Conservation (phyloP, 2,113 vertebrate species). For the Calidris pugnax region DNA sequence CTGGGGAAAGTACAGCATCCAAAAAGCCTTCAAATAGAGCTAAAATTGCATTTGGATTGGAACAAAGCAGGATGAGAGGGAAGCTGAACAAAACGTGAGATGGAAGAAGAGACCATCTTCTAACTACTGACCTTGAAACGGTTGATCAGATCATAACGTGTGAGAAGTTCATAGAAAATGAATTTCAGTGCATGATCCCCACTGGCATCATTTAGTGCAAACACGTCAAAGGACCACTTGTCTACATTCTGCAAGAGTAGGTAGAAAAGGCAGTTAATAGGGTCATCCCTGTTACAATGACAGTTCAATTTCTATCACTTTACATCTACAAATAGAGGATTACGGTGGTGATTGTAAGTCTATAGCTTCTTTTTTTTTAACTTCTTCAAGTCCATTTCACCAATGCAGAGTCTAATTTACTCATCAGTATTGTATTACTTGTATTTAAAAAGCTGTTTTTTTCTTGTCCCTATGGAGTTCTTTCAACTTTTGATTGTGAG, state of each 20-base stretch:
- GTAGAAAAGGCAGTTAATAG: neutral
- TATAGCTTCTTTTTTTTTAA: neutral
- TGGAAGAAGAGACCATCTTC: neutral
- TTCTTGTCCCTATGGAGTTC: neutral
- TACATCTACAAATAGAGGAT: neutral
- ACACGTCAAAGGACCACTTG: conserved; percentile 96
- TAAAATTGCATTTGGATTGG: neutral
- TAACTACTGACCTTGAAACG: conserved; percentile 90
- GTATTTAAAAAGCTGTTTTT: neutral
- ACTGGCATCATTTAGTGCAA: conserved; percentile 93
- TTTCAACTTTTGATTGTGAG: neutral
- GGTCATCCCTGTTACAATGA: neutral
- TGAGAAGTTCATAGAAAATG: conserved; percentile 98
- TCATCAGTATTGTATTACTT: neutral
- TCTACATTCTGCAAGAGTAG: conserved; percentile 85
- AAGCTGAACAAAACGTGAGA: neutral
- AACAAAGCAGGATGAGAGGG: neutral
- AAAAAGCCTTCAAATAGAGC: neutral
- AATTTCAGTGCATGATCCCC: conserved; percentile 96
- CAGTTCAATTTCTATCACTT: neutral
- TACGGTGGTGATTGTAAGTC: neutral
- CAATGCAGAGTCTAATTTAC: neutral
- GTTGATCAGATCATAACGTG: conserved; percentile 95
- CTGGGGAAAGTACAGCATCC: neutral
- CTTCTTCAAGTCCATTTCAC: neutral